Conservation (phyloP, 2,888 invertebrate genomes). For the Watsonalla cultraria region DNA sequence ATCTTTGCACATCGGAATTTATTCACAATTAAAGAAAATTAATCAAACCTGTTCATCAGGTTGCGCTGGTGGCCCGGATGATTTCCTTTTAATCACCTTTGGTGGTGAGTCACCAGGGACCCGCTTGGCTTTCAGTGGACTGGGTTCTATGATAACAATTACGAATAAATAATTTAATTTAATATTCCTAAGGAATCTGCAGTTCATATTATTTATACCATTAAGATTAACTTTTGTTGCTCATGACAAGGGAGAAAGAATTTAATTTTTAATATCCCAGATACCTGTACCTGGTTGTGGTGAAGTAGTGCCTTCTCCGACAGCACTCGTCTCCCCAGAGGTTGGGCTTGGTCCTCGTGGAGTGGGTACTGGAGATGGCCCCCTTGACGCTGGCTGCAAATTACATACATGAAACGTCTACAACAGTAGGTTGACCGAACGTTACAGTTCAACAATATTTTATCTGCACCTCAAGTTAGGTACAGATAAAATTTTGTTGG, state of each 20-base stretch:
- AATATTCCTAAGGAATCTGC: not conserved
- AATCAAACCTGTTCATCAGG: constrained; percentile 39
- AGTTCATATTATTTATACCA: too few relatives aligned
- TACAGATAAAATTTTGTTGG: too few relatives aligned
- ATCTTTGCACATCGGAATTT: too few relatives aligned
- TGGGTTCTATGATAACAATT: constrained; percentile 47
- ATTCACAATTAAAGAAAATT: too few relatives aligned
- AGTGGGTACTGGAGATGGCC: constrained; percentile 27
- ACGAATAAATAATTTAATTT: too few relatives aligned
- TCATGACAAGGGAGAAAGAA: too few relatives aligned
- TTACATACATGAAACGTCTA: not conserved
- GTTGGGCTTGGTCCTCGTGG: constrained; percentile 40
- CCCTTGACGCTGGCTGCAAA: constrained; percentile 24
- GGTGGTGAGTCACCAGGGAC: constrained; percentile 65
- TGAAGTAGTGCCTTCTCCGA: constrained; percentile 22
- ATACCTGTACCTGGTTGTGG: constrained; percentile 29
- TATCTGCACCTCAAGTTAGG: too few relatives aligned
- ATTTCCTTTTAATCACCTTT: constrained; percentile 71
- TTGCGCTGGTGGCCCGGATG: constrained; percentile 31
- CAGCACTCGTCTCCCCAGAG: constrained; percentile 27
- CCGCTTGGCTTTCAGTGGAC: constrained; percentile 56
- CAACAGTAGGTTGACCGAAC: not conserved
- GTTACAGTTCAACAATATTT: too few relatives aligned
- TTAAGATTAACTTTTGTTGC: too few relatives aligned
- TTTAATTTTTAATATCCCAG: too few relatives aligned